Evolutionary conservation across 2,113 vertebrate genomes (phyloP), one percentile per base, ranked within the genome.

Genomic region (Amphilophus citrinellus): DNA sequence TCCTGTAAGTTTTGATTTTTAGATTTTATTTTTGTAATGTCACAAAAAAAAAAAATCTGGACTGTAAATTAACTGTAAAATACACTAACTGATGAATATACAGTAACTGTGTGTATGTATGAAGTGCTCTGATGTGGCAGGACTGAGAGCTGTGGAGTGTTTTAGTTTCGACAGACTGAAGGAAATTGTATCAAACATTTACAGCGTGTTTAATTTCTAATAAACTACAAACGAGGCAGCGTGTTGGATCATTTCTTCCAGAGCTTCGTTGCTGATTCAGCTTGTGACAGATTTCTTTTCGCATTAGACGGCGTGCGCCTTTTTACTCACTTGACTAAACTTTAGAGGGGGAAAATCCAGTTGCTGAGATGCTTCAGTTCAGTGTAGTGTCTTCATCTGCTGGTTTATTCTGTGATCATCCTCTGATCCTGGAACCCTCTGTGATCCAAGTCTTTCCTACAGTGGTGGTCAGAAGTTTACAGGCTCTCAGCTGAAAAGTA

Each of bases 21-120:
- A 91, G 83, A 92, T 91, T 92, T 92, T 90, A 93, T 94, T 94
- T 94, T 94, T 95, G 86, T 94, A 94, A 94, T 18, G 65, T 88
- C 79, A 81, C 71, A 86, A 75, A 89, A 65, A 89, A 65, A 65
- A 58, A 20, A 56, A 89, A 73, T 65, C 65, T 87, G 84, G 84
- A 89, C 35, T 89, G 63, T 88, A 88, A 90, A 90, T 88, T 50
- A 93, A 88, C 61, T 87, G 61, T 80, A 82, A 87, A 82, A 91
- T 80, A 87, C 61, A 86, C 88, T 84, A 91, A 92, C 83, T 30
- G 84, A 85, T 89, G 57, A 86, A 71, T 65, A 82, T 77, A 85
- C 82, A 68, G 37, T 62, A 73, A 79, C 57, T 65, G 78, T 81
- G 63, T 79, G 84, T 78, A 18, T 84, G 81, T 88, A 56, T 76